A percentile compares a stretch with the other conserved stretches of the same genome.
Evolutionary conservation across 2,888 invertebrate genomes (phyloP).

Genomic region (Spilarctia lutea): DNA sequence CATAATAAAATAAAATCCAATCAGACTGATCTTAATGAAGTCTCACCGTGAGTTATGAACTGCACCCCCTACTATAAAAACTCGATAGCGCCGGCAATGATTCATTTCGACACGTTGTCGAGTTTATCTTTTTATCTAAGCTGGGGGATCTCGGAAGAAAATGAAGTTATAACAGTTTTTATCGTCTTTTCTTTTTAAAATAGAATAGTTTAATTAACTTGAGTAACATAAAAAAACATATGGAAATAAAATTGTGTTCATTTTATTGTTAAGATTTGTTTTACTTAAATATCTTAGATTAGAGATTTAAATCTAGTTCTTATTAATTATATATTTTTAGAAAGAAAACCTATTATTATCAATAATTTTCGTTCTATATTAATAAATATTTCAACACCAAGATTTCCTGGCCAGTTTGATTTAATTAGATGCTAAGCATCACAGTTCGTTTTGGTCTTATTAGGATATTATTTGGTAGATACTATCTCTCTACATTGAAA

Average conservation of each 20-base stretch:
- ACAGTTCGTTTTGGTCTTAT: too few species aligned
- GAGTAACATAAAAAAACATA: too few species aligned
- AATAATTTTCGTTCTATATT: too few species aligned
- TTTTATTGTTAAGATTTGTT: neutral
- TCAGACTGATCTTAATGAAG: conserved; percentile 18
- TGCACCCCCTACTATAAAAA: conserved; percentile 49
- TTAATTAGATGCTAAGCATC: too few species aligned
- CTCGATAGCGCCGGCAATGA: conserved; percentile 57
- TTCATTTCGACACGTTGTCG: conserved; percentile 67
- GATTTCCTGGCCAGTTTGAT: too few species aligned
- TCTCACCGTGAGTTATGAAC: conserved; percentile 17
- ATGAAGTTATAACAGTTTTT: neutral
- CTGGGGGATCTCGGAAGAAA: conserved; percentile 5
- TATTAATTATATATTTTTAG: too few species aligned
- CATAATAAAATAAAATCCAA: conserved; percentile 18
- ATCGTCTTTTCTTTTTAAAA: neutral
- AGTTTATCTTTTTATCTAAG: conserved; percentile 62
- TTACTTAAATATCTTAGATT: too few species aligned
- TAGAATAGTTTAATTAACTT: neutral
- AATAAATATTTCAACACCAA: too few species aligned
- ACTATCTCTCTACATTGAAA: too few species aligned
- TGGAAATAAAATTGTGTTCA: neutral
- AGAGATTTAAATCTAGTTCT: too few species aligned
- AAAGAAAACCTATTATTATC: too few species aligned
- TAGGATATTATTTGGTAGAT: too few species aligned